These are phyloP conservation scores for Plutella xylostella DNA, from an alignment of 2,888 invertebrate species.

Conservation along the genomic window DNA sequence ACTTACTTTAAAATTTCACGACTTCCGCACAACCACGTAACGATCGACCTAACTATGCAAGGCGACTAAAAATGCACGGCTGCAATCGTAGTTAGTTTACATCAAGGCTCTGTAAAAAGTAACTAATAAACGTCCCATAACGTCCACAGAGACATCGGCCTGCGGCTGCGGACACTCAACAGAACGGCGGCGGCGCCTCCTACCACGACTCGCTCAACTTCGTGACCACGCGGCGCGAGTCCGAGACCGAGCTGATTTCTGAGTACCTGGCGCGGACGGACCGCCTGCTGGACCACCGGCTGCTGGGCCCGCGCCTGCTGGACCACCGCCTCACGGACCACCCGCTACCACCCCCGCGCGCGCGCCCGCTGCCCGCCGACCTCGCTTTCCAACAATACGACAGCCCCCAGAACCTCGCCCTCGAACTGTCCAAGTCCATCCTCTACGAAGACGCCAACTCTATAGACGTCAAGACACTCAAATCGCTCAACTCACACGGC, in stretches of 20 bases:
- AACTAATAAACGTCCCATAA: too few species aligned
- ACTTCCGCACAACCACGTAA: background rate
- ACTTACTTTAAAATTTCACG: background rate
- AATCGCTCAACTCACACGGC: constrained; percentile 29
- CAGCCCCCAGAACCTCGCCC: constrained; percentile 43
- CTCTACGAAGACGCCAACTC: constrained; percentile 51
- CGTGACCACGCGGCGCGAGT: constrained; percentile 5
- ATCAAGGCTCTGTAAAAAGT: too few species aligned
- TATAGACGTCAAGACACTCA: constrained; percentile 27
- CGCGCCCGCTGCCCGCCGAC: constrained; percentile 26
- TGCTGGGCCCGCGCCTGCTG: constrained; percentile 28
- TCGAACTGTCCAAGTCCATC: constrained; percentile 37
- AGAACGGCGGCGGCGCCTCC: constrained; percentile 12
- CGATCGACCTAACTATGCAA: background rate
- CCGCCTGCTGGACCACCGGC: constrained; percentile 36
- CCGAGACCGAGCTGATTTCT: constrained; percentile 25
- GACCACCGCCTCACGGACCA: constrained; percentile 11
- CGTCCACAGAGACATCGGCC: constrained; percentile 21
- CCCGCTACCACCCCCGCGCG: constrained; percentile 17
- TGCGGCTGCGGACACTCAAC: background rate
- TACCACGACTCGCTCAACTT: constrained; percentile 21
- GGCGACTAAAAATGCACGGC: background rate
- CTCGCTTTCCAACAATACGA: constrained; percentile 38
- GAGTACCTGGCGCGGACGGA: constrained; percentile 52
- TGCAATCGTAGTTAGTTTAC: constrained; percentile 1